These are phyloP conservation scores for Eurytoma adleriae DNA, from an alignment of 2,888 invertebrate species.

Conservation along the genomic window DNA sequence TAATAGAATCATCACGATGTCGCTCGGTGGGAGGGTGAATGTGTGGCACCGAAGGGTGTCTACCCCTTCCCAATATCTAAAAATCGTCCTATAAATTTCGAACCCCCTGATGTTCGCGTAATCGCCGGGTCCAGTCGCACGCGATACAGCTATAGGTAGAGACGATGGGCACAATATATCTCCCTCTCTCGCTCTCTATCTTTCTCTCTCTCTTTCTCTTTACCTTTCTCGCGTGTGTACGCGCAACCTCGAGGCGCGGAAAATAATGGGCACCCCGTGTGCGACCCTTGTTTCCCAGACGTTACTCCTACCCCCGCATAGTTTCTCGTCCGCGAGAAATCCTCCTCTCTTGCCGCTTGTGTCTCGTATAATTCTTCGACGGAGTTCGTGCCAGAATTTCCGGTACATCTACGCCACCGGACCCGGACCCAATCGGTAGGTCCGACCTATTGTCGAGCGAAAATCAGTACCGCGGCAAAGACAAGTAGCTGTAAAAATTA, in stretches of 20 bases:
- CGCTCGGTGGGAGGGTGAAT: not conserved
- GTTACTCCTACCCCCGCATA: slow-evolving; percentile 31
- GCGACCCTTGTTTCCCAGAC: slow-evolving; percentile 41
- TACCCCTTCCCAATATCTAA: slow-evolving; percentile 1
- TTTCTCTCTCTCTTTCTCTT: slow-evolving; percentile 8
- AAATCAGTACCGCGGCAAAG: not conserved
- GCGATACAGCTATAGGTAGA: not conserved
- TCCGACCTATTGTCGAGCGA: not conserved
- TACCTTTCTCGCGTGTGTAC: not conserved
- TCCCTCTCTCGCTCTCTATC: not conserved
- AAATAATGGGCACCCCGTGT: slow-evolving; percentile 44
- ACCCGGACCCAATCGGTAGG: not conserved
- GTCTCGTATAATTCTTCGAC: slow-evolving; percentile 34
- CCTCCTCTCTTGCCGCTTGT: slow-evolving; percentile 10
- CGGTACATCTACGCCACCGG: not conserved
- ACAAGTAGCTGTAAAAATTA: not conserved
- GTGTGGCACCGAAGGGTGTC: no score
- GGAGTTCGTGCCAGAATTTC: slow-evolving; percentile 38
- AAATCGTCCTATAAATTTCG: slow-evolving; percentile 37
- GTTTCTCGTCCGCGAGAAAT: slow-evolving; percentile 41
- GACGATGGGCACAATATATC: not conserved
- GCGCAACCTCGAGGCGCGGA: slow-evolving; percentile 21
- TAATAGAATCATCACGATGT: slow-evolving; percentile 48
- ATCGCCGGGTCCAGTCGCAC: slow-evolving; percentile 18
- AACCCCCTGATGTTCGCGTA: slow-evolving; percentile 11